Evolutionary conservation across 2,888 invertebrate species (phyloP).

Genomic region (Carterocephalus palaemon): DNA sequence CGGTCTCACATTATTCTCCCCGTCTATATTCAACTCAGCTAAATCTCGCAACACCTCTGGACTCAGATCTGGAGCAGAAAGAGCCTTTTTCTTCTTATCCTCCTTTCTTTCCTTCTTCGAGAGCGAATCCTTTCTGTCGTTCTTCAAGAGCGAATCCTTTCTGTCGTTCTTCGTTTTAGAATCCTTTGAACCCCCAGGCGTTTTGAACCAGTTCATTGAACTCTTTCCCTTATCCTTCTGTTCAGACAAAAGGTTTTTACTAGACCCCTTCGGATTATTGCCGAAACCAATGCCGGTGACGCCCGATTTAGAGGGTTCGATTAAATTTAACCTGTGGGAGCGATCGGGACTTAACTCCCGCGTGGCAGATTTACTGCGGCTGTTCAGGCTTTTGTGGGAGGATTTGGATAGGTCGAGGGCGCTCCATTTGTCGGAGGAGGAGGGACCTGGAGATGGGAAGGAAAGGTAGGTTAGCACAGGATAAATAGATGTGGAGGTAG

Average conservation of each 20-base stretch:
- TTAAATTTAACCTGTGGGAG: conserved; percentile 5
- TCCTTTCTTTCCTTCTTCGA: conserved; percentile 13
- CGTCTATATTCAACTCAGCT: not conserved
- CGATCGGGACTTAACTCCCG: conserved; percentile 13
- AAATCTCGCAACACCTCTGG: not conserved
- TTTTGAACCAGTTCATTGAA: conserved; percentile 7
- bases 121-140: conserved; percentile 6
- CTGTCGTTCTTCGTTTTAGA: too few species aligned
- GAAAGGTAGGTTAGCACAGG: conserved; percentile 27
- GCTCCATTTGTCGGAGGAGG: conserved; percentile 19
- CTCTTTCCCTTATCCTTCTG: not conserved
- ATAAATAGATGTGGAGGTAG: too few species aligned
- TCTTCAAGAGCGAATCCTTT: conserved; percentile 3
- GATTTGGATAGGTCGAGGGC: conserved; percentile 25
- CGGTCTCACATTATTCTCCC: not conserved
- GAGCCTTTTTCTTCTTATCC: conserved; percentile 24
- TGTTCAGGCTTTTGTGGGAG: conserved; percentile 25
- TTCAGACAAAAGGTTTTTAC: not conserved
- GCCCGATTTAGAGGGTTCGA: conserved; percentile 6
- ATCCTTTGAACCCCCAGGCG: conserved; percentile 2
- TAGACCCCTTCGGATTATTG: conserved; percentile 3
- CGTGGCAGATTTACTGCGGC: conserved; percentile 33
- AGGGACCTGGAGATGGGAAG: conserved; percentile 41
- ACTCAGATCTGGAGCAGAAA: conserved; percentile 22
- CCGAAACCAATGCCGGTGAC: not conserved